phyloP scores from a whole-genome alignment of 2,113 vertebrate species.

The Isichthys henryi region DNA sequence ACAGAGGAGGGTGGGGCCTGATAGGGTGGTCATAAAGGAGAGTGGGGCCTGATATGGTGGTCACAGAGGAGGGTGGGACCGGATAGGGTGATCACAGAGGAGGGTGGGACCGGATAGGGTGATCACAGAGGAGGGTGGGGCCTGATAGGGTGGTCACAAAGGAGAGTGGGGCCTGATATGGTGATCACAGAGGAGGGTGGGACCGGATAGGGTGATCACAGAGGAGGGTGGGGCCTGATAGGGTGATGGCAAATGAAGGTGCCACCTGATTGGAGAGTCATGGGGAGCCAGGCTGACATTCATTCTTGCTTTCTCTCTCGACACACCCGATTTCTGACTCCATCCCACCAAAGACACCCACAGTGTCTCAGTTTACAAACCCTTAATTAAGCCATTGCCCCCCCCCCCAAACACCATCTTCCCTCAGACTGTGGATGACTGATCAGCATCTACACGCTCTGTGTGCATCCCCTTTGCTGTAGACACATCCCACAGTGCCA shows the following conservation, averaged over 20 bases:
- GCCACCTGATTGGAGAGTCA: background rate
- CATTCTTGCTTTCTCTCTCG: background rate
- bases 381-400: background rate
- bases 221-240: background rate
- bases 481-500: background rate
- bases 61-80: too few species aligned
- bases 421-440: too few species aligned
- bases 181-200: too few species aligned
- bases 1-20: too few species aligned
- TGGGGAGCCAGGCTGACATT: background rate
- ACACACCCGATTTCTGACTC: background rate
- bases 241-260: background rate
- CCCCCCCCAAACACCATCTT: background rate
- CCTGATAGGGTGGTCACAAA: too few species aligned
- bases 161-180: too few species aligned
- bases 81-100: too few species aligned
- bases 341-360: background rate
- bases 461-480: background rate
- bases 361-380: background rate
- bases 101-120: too few species aligned
- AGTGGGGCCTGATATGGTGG: too few species aligned
- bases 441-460: background rate
- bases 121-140: too few species aligned
- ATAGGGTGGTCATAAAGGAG: too few species aligned
- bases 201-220: too few species aligned